Conservation (phyloP, 2,113 vertebrate species). For the Colius striatus region DNA sequence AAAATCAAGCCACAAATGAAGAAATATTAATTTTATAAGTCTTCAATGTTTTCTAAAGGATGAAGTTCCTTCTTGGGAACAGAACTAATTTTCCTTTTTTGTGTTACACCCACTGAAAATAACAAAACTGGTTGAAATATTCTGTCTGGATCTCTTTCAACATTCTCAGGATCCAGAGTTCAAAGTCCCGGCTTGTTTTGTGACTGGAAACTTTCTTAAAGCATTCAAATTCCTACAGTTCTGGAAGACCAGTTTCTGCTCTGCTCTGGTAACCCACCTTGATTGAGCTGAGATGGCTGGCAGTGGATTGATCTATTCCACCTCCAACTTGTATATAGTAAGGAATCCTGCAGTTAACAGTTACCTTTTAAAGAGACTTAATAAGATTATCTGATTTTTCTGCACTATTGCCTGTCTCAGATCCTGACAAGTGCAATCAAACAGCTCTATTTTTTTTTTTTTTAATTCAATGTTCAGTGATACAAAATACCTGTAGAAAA, state of each 20-base stretch:
- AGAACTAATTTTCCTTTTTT: not conserved
- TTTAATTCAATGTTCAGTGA: not conserved
- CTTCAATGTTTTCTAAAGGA: not conserved
- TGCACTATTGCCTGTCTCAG: not conserved
- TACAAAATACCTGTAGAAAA: not conserved
- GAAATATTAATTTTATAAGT: not conserved
- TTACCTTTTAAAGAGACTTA: not conserved
- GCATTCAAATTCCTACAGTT: not conserved
- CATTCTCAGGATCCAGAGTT: not conserved
- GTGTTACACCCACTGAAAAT: not conserved
- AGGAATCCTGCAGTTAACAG: not conserved
- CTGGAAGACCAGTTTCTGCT: not conserved
- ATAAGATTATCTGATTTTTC: not conserved
- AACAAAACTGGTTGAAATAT: not conserved
- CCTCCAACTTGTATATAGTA: not conserved
- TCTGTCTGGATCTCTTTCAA: not conserved
- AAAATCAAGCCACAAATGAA: not conserved
- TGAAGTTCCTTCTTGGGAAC: not conserved
- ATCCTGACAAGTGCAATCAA: not conserved
- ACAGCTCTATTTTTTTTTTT: not conserved
- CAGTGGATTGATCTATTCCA: not conserved
- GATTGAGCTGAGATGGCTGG: not conserved
- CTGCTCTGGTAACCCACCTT: not conserved
- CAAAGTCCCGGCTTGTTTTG: not conserved
- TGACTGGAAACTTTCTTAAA: not conserved